A percentile compares a stretch with the other conserved stretches of the same genome.
These are phyloP conservation scores for Guaruba guarouba DNA, from an alignment of 2,113 vertebrate genomes.

Conservation along the genomic window DNA sequence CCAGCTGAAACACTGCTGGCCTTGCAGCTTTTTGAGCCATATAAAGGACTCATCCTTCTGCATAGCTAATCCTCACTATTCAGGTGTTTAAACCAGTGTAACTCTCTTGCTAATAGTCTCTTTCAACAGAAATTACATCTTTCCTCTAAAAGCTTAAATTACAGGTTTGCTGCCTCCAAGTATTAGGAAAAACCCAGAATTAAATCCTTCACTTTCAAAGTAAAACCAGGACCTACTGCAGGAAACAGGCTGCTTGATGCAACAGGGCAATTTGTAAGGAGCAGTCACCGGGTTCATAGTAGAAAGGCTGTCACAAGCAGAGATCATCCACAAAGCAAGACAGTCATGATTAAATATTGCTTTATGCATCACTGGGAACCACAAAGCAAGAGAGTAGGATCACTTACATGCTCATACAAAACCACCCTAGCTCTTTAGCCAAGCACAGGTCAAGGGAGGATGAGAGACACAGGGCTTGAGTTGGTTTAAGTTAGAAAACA, in stretches of 20 bases:
- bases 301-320: not conserved
- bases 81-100: not conserved
- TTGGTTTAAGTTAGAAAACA: not conserved
- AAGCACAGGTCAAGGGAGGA: not conserved
- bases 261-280: not conserved
- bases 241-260: not conserved
- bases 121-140: not conserved
- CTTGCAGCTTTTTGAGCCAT: not conserved
- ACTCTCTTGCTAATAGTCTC: not conserved
- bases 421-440: not conserved
- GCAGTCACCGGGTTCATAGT: not conserved
- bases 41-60: not conserved
- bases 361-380: not conserved
- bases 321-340: not conserved
- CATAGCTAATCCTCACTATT: not conserved
- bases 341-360: not conserved
- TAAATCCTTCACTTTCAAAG: not conserved
- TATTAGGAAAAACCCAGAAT: not conserved
- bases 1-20: not conserved
- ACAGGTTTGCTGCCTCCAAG: not conserved
- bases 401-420: not conserved
- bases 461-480: not conserved
- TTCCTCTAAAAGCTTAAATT: conserved; percentile 26
- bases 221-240: not conserved
- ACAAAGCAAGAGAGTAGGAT: not conserved